Conservation (phyloP, 2,888 invertebrate species). For the Fragum sueziense region DNA sequence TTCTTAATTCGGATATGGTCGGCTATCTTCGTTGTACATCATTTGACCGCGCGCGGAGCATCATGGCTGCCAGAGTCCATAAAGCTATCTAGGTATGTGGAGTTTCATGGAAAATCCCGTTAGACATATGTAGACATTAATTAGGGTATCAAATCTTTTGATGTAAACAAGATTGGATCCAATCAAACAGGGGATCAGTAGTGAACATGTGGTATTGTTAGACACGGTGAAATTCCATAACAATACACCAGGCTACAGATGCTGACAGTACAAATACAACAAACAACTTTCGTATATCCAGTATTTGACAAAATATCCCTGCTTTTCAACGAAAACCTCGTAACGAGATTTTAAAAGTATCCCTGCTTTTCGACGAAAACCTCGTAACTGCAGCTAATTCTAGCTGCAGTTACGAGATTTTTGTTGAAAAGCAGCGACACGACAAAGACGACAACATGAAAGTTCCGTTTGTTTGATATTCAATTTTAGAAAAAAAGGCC, state of each 20-base stretch:
- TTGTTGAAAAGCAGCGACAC: too few relatives aligned
- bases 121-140: conserved; percentile 64
- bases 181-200: conserved; percentile 44
- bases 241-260: conserved; percentile 5
- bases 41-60: conserved; percentile 51
- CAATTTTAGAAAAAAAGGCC: too few relatives aligned
- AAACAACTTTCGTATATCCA: background rate
- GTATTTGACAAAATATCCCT: background rate
- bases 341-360: too few relatives aligned
- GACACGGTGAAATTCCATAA: conserved; percentile 24
- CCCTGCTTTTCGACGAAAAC: too few relatives aligned
- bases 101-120: conserved; percentile 50
- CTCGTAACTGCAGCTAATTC: too few relatives aligned
- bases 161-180: conserved; percentile 56
- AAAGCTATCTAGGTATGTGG: conserved; percentile 48
- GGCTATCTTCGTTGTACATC: conserved; percentile 59
- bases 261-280: background rate
- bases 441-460: too few relatives aligned
- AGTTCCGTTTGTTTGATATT: too few relatives aligned
- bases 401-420: too few relatives aligned
- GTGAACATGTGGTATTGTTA: conserved; percentile 57
- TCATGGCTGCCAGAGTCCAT: conserved; percentile 50
- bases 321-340: too few relatives aligned
- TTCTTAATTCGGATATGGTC: conserved; percentile 28
- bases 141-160: conserved; percentile 57